These are phyloP conservation scores for Cyclargus thomasi DNA, from an alignment of 1,140 invertebrate species.

Conservation along the genomic window DNA sequence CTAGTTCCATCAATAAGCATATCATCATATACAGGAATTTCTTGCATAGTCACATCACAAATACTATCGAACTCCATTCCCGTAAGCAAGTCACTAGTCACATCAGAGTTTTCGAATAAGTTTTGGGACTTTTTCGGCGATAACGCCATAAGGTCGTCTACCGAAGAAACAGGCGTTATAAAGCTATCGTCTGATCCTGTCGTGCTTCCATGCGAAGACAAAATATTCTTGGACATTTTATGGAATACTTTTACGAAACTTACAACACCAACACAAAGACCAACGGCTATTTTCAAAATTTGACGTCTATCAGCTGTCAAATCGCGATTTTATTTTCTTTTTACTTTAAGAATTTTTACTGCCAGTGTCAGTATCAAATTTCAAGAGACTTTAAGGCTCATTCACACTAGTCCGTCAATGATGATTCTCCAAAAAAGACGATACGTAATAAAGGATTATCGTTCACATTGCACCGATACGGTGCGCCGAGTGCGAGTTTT, in stretches of 20 bases:
- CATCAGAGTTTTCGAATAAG: conserved; percentile 33
- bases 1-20: conserved; percentile 54
- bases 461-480: too few species aligned
- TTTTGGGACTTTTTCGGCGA: conserved; percentile 45
- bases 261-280: conserved; percentile 2
- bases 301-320: conserved; percentile 16
- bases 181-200: conserved; percentile 48
- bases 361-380: too few species aligned
- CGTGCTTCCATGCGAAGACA: conserved; percentile 37
- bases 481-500: too few species aligned
- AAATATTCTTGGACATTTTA: conserved; percentile 30
- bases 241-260: too few species aligned
- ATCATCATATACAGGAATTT: conserved; percentile 49
- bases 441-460: too few species aligned
- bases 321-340: background rate
- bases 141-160: conserved; percentile 52
- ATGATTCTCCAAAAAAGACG: too few species aligned
- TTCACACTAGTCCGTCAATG: too few species aligned
- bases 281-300: conserved; percentile 25
- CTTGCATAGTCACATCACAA: conserved; percentile 63
- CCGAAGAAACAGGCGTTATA: conserved; percentile 50
- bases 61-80: conserved; percentile 54
- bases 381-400: too few species aligned
- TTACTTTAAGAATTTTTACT: too few species aligned
- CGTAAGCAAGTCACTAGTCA: conserved; percentile 55